Base-by-base conservation (phyloP, 2,888 invertebrate species). In the Oscheius onirici region DNA sequence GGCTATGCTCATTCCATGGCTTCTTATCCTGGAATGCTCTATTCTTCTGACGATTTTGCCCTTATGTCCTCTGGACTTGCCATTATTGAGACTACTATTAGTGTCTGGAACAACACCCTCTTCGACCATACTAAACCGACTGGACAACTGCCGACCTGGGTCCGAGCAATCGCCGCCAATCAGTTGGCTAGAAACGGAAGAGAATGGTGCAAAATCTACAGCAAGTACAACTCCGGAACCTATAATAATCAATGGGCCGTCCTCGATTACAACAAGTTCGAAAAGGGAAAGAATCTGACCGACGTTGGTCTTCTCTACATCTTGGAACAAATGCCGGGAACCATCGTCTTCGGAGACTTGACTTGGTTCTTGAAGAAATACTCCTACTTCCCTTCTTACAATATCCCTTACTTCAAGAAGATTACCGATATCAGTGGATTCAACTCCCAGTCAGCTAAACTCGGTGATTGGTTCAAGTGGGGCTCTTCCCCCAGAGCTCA, bases 161-260 rank as follows among this genome's bases (percentile, higher is more conserved):
- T 93, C 0, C 91, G 95, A 2, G 91, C 93, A 15, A 91, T 93
- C 90, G 92, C 93, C 0, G 93, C 95, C 10, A 95, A 94, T 89
- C 92, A 93, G 75, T 89, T 95, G 63, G 92, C 94, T 0, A 89
- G 90, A 8, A 91, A 91, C 83, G 92, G 92, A 0, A 90, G 91
- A 69, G 90, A 91, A 3, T 95, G 95, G 95, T 91, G 92, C 0
- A 90, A 91, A 51, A 88, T 91, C 1, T 91, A 95, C 84, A 90
- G 91, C 0, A 89, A 89, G 8, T 92, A 91, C 87, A 93, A 93
- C 89, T 93, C 93, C 41, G 93, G 92, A 17, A 93, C 93, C 52
- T 90, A 93, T 72, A 92, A 92, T 88, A 93, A 94, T 86, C 94
- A 95, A 87, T 95, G 95, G 73, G 77, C 94, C 81, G 90, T 93